Percentiles rank a stretch among this genome's conserved stretches.
These are phyloP conservation scores for Apoda limacodes DNA, from an alignment of 2,888 invertebrate genomes.

Conservation along the genomic window DNA sequence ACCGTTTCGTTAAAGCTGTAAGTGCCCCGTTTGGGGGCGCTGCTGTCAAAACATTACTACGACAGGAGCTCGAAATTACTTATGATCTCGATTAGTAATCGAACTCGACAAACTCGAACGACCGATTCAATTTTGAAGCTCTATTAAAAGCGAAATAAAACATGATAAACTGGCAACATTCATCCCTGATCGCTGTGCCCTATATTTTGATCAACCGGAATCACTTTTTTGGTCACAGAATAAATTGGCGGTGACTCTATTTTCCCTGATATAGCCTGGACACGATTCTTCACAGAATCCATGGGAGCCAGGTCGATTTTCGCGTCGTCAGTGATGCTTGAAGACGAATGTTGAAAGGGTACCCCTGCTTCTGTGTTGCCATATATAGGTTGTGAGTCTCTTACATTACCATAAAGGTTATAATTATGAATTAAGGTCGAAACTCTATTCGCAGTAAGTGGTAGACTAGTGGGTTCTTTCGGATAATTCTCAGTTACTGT, in stretches of 20 bases:
- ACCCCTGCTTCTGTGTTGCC: slow-evolving; percentile 46
- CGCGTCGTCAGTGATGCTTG: slow-evolving; percentile 37
- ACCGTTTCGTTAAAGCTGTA: slow-evolving; percentile 33
- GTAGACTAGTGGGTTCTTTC: slow-evolving; percentile 55
- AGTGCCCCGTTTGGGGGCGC: slow-evolving; percentile 16
- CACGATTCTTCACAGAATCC: slow-evolving; percentile 55
- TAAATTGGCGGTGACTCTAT: slow-evolving; percentile 54
- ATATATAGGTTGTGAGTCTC: slow-evolving; percentile 55
- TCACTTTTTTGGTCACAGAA: slow-evolving; percentile 55
- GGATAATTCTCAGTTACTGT: slow-evolving; percentile 28
- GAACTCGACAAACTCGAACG: too few species aligned
- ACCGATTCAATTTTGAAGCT: too few species aligned
- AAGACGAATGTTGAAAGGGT: slow-evolving; percentile 36
- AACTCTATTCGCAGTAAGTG: slow-evolving; percentile 47
- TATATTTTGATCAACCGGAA: slow-evolving; percentile 42
- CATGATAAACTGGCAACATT: slow-evolving; percentile 21
- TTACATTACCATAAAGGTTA: slow-evolving; percentile 55
- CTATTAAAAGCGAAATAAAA: slow-evolving; percentile 42
- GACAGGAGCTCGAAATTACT: too few species aligned
- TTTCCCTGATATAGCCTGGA: slow-evolving; percentile 54
- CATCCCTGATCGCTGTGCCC: slow-evolving; percentile 47
- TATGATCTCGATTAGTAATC: too few species aligned
- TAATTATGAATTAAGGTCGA: slow-evolving; percentile 61
- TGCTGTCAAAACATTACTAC: slow-evolving; percentile 26
- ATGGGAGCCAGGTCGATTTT: slow-evolving; percentile 49